Conservation (phyloP, 2,888 invertebrate genomes). For the Lithodes maja region DNA sequence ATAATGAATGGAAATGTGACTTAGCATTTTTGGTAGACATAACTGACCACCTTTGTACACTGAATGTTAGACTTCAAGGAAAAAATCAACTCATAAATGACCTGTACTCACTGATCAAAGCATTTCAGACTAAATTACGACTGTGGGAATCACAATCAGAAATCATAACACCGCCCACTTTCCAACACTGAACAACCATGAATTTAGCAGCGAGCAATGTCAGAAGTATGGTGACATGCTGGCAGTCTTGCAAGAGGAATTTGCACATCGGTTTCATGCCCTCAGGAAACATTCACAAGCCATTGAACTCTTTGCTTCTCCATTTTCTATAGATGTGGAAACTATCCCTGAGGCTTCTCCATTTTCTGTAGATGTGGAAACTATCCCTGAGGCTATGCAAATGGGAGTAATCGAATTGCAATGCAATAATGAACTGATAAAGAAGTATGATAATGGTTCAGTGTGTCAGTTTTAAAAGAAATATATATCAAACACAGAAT, state of each 20-base stretch:
- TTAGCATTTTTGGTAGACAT: slow-evolving; percentile 16
- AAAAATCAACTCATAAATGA: slow-evolving; percentile 35
- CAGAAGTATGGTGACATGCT: slow-evolving; percentile 15
- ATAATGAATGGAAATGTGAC: slow-evolving; percentile 17
- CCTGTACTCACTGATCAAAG: slow-evolving; percentile 37
- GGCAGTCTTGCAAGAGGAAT: slow-evolving; percentile 21
- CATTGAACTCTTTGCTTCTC: slow-evolving; percentile 21
- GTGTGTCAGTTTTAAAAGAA: slow-evolving; percentile 7
- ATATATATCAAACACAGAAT: slow-evolving; percentile 12
- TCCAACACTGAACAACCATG: slow-evolving; percentile 20
- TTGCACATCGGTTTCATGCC: slow-evolving; percentile 6
- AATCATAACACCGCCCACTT: background rate
- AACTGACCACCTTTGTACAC: slow-evolving; percentile 18
- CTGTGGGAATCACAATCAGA: slow-evolving; percentile 19
- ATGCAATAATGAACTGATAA: slow-evolving; percentile 18
- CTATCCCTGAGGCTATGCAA: slow-evolving; percentile 19
- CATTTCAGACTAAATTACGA: slow-evolving; percentile 39
- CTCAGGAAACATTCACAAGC: slow-evolving; percentile 20
- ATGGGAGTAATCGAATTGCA: slow-evolving; percentile 32
- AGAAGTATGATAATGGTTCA: slow-evolving; percentile 10
- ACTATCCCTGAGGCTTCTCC: slow-evolving; percentile 18
- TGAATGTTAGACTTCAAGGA: slow-evolving; percentile 18
- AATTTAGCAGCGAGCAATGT: background rate
- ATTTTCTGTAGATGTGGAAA: slow-evolving; percentile 22
- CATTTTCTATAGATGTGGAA: slow-evolving; percentile 30